phyloP scores from a whole-genome alignment of 2,888 invertebrate species.

The Schrankia costaestrigalis region DNA sequence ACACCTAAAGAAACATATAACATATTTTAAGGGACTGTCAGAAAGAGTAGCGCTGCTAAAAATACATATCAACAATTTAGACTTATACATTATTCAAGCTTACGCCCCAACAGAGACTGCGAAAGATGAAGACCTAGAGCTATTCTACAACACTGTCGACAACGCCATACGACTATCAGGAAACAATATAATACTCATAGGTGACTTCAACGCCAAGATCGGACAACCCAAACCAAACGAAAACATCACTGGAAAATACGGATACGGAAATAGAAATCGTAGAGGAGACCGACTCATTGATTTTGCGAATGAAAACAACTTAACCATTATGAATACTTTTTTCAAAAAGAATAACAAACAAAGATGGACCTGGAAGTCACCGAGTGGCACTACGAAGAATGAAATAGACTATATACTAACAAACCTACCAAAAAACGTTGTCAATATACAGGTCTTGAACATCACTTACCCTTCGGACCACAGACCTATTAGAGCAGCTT shows the following conservation, averaged over 20 bases:
- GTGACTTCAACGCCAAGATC: conserved; percentile 10
- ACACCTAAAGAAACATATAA: too few species aligned
- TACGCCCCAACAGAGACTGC: conserved; percentile 22
- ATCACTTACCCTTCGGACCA: background rate
- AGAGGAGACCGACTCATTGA: too few species aligned
- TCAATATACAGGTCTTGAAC: background rate
- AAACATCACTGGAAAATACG: background rate
- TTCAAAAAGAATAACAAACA: background rate
- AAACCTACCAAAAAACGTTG: background rate
- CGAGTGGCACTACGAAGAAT: background rate
- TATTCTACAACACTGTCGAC: conserved; percentile 15
- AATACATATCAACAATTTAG: conserved; percentile 4
- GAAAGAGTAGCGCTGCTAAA: too few species aligned
- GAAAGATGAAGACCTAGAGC: conserved; percentile 14
- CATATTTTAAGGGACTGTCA: conserved; percentile 9
- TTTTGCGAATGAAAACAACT: too few species aligned
- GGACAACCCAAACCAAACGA: too few species aligned
- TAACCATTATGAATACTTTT: background rate
- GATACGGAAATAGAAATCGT: too few species aligned
- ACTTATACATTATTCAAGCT: conserved; percentile 13
- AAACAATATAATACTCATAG: conserved; percentile 15
- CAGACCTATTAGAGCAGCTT: background rate
- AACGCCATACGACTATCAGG: conserved; percentile 13
- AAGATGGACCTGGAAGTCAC: background rate
- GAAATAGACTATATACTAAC: background rate